Percentiles rank a stretch among this genome's conserved stretches.
Evolutionary conservation across 1,140 invertebrate species (phyloP).

Genomic region (Nasonia longicornis): DNA sequence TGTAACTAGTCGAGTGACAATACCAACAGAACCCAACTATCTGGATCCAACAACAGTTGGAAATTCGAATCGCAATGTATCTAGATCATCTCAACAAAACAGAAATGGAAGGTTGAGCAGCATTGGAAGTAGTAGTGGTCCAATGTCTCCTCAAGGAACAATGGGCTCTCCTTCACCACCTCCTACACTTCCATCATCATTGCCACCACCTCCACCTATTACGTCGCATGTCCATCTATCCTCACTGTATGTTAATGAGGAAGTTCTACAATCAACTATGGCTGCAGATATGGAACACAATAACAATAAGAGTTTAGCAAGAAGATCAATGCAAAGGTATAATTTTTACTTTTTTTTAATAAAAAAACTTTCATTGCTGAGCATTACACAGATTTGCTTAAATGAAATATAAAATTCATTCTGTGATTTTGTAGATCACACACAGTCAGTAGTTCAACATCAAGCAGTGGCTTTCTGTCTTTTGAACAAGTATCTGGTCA

Average conservation of each 20-base stretch:
- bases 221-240: conserved; percentile 59
- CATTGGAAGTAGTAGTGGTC: conserved; percentile 70
- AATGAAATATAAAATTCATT: neutral
- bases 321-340: conserved; percentile 63
- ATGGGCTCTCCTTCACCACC: conserved; percentile 67
- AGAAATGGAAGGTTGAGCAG: conserved; percentile 64
- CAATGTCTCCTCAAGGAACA: conserved; percentile 70
- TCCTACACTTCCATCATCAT: conserved; percentile 61
- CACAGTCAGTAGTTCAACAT: conserved; percentile 59
- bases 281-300: conserved; percentile 64
- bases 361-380: neutral
- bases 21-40: conserved; percentile 67
- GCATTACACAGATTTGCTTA: too few relatives aligned
- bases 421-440: conserved; percentile 53
- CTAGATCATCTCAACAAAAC: conserved; percentile 65
- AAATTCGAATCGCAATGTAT: conserved; percentile 55
- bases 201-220: conserved; percentile 59
- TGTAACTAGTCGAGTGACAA: conserved; percentile 58
- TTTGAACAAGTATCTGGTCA: conserved; percentile 49
- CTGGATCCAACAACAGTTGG: conserved; percentile 67
- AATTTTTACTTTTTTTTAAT: neutral
- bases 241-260: conserved; percentile 65
- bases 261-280: conserved; percentile 58
- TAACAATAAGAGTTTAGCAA: conserved; percentile 63
- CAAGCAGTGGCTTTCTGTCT: conserved; percentile 55